A percentile compares a stretch with the other conserved stretches of the same genome.
Conservation (phyloP, 53 echinoderm and acorn worm genomes). For the Holothuria scabra region DNA sequence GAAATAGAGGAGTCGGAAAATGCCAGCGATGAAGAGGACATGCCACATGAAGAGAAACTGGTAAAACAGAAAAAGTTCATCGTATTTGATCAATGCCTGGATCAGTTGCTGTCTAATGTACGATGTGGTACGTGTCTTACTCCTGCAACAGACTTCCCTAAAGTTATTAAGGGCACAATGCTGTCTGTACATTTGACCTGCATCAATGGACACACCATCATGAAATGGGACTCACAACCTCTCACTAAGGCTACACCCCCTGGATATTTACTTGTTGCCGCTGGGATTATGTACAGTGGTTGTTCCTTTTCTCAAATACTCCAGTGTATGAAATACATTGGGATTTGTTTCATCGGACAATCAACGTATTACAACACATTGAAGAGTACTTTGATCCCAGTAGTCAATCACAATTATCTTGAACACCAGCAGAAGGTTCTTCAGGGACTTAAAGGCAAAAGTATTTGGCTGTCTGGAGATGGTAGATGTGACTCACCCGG, state of each 20-base stretch:
- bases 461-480: constrained; percentile 45
- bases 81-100: constrained; percentile 61
- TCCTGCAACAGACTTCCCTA: neutral
- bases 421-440: neutral
- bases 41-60: neutral
- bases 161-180: constrained; percentile 42
- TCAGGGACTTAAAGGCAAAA: neutral
- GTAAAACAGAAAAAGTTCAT: constrained; percentile 57
- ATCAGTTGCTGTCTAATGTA: constrained; percentile 16
- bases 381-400: neutral
- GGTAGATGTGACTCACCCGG: constrained; percentile 61
- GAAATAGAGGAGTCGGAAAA: constrained; percentile 10
- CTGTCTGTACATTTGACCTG: constrained; percentile 33
- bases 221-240: constrained; percentile 54
- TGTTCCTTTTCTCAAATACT: constrained; percentile 12
- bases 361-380: neutral
- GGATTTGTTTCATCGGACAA: constrained; percentile 15
- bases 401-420: constrained; percentile 9
- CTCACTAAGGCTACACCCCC: constrained; percentile 36
- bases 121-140: constrained; percentile 38
- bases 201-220: constrained; percentile 40
- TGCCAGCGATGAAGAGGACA: too few species aligned
- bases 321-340: constrained; percentile 4
- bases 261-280: constrained; percentile 40
- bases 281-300: constrained; percentile 44